Base-by-base conservation (phyloP, 37 sponge, comb jelly and placozoan species). In the Eunapius fragilis region DNA sequence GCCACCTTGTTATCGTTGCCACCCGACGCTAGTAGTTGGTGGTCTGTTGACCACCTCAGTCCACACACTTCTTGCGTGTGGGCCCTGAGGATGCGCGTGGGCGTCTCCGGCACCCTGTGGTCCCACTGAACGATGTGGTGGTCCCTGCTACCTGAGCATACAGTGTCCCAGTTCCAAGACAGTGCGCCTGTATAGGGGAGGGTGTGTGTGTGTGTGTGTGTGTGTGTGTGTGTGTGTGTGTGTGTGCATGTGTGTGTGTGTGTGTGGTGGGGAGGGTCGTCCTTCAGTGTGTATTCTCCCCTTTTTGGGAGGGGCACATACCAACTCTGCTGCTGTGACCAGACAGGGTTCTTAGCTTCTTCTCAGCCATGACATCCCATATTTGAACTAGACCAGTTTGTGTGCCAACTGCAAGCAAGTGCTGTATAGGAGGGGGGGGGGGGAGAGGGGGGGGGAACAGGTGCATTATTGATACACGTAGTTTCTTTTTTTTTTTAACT, bases 61-160 rank as follows among this genome's bases (percentile, higher is more conserved):
- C 99, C 99, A 83, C 99, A 98, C 81, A 98, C 99, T 78, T 93
- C 99, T 78, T 96, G 95, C 14, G 81, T 80, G 94, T 98, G 99
- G 36, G 85, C 92, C 3, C 31, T 58, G 72, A 96, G 90, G 34
- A 77, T 83, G n/a, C 87, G 84, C 2, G 75, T 69, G 74, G 90
- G 94, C 27, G 31, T 25, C 33, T 83, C 77, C 23, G 88, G 67
- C 27, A 26, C 6, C 27, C 89, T 71, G 58, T 81, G 78, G 74
- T 98, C 99, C 92, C 99, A 95, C 83, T 93, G 93, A 17, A 85
- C 70, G 50, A 98, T 98, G 69, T 74, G 70, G 75, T 90, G 76
- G 78, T 98, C 98, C 22, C 96, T 41, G 80, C 93, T 92, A 0
- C 98, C 98, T 38, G 95, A 94, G 70, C 87, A 90, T n/a, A 99